A percentile compares a stretch with the other conserved stretches of the same genome.
phyloP scores from a whole-genome alignment of 2,888 invertebrate species.

The Diaphora mendica region DNA sequence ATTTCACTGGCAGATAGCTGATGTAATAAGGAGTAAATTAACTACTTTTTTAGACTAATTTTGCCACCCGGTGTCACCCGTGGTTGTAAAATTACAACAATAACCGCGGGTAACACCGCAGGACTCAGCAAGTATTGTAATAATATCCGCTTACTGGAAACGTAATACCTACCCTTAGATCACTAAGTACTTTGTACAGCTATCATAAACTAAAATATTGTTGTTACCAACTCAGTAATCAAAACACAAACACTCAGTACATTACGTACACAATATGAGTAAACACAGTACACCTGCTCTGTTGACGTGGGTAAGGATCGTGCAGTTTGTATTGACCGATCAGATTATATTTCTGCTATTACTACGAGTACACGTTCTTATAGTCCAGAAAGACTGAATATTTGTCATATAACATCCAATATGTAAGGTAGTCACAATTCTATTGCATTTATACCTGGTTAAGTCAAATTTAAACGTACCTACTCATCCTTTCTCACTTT shows the following conservation, averaged over 20 bases:
- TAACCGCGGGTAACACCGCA: too few species aligned
- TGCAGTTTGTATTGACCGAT: slow-evolving; percentile 41
- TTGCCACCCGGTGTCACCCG: too few species aligned
- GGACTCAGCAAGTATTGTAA: too few species aligned
- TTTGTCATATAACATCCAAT: not conserved
- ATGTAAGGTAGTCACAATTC: not conserved
- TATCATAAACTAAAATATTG: not conserved
- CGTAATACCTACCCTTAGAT: not conserved
- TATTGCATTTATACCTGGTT: not conserved
- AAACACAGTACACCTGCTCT: slow-evolving; percentile 33
- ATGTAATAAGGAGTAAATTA: too few species aligned
- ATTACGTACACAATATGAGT: slow-evolving; percentile 14
- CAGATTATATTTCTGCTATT: slow-evolving; percentile 38
- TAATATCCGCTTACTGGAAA: not conserved
- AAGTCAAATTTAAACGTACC: not conserved
- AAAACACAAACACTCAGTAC: slow-evolving; percentile 9
- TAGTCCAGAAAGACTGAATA: too few species aligned
- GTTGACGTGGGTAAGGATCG: slow-evolving; percentile 38
- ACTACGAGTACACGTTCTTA: too few species aligned
- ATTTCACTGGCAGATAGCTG: too few species aligned
- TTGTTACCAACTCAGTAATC: not conserved
- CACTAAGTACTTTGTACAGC: not conserved
- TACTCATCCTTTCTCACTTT: not conserved
- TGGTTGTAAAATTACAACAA: too few species aligned
- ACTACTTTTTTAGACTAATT: too few species aligned